A percentile compares a stretch with the other conserved stretches of the same genome.
Evolutionary conservation across 2,888 invertebrate species (phyloP).

Genomic region (Drosophila anomelani): DNA sequence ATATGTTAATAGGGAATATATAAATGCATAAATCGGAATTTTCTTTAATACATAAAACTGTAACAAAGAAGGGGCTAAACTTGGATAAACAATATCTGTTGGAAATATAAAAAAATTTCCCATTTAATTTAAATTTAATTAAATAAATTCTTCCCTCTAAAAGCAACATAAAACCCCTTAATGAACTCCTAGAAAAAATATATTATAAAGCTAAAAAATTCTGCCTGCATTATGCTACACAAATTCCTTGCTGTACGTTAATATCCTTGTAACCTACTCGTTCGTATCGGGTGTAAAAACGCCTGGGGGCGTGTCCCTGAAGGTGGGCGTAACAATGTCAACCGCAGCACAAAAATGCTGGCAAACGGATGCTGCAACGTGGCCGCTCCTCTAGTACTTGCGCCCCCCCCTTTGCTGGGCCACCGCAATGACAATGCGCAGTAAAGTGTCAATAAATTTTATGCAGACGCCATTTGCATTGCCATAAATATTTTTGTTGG

Average conservation of each 20-base stretch:
- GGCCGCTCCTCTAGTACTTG: background rate
- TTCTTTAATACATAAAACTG: too few relatives aligned
- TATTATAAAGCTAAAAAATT: background rate
- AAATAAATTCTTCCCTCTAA: too few relatives aligned
- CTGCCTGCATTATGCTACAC: background rate
- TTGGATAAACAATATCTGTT: too few relatives aligned
- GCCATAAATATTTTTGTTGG: conserved; percentile 68
- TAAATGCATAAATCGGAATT: too few relatives aligned
- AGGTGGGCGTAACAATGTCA: conserved; percentile 66
- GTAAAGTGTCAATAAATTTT: conserved; percentile 79
- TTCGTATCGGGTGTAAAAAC: conserved; percentile 1
- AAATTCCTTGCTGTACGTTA: background rate
- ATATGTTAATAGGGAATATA: too few relatives aligned
- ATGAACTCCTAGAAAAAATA: background rate
- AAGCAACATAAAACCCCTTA: background rate
- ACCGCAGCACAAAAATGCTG: conserved; percentile 67
- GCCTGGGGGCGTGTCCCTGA: conserved; percentile 54
- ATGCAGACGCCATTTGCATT: conserved; percentile 79
- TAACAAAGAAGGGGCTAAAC: too few relatives aligned
- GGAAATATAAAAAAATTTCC: too few relatives aligned
- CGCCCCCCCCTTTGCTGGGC: background rate
- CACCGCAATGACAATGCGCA: conserved; percentile 70
- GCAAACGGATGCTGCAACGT: conserved; percentile 7
- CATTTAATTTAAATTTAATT: background rate
- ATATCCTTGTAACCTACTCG: conserved; percentile 13